These are phyloP conservation scores for Polypedilum vanderplanki DNA, from an alignment of 1,140 invertebrate species.

Conservation along the genomic window DNA sequence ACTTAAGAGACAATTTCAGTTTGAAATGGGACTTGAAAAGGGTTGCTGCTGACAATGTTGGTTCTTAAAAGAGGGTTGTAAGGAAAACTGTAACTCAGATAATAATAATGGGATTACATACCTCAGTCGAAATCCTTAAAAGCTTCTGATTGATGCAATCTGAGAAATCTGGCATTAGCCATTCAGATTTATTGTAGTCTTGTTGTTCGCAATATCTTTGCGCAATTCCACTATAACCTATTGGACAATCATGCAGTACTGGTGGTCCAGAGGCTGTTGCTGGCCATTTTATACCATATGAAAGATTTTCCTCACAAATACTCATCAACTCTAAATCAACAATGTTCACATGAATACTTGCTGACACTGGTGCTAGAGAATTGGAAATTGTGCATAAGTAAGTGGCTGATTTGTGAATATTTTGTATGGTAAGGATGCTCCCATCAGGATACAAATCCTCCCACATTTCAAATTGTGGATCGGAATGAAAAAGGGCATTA, in stretches of 20 bases:
- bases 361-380: conserved; percentile 50
- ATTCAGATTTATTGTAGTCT: conserved; percentile 55
- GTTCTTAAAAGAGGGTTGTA: not conserved
- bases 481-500: conserved; percentile 59
- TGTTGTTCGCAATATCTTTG: conserved; percentile 51
- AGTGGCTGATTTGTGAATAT: conserved; percentile 59
- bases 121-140: conserved; percentile 55
- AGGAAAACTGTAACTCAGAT: not conserved
- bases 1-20: no score
- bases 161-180: conserved; percentile 67
- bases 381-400: conserved; percentile 55
- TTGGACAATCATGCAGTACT: conserved; percentile 53
- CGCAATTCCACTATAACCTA: conserved; percentile 46
- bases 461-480: conserved; percentile 64
- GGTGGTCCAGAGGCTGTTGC: conserved; percentile 55
- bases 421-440: conserved; percentile 68
- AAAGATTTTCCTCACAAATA: conserved; percentile 46
- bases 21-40: no score
- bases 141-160: conserved; percentile 59
- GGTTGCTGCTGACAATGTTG: not conserved
- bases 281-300: conserved; percentile 51
- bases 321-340: conserved; percentile 52
- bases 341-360: conserved; percentile 54
- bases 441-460: conserved; percentile 71
- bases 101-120: conserved; percentile 38